Base-by-base conservation (phyloP, 1,140 invertebrate genomes). In the Diabrotica virgifera region DNA sequence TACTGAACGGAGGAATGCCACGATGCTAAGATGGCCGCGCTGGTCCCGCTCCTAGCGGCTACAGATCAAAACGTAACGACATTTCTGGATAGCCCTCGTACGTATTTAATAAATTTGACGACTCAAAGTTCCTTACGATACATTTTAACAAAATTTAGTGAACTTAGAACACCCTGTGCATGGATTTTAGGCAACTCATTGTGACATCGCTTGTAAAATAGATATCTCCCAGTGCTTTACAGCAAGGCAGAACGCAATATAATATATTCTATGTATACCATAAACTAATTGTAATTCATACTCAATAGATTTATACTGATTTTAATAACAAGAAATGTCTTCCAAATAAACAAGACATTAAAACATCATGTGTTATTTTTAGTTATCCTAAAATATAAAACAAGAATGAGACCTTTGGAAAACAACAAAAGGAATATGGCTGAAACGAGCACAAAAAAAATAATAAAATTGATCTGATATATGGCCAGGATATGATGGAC, bases 321-420 rank as follows among this genome's bases (percentile, higher is more conserved):
- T 74, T 75, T 72, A 76, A 74, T 73, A 77, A 75, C 67, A 75
- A 75, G 69, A 74, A 76, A 76, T 77, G 76, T 77, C 76, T 77
- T 77, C 76, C 76, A 76, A 77, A 77, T 75, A 76, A 76, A 77
- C 71, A 71, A 76, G 75, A 72, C 75, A 76, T 76, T 72, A 70
- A 73, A 76, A 70, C 10, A 37, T 14, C 37, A 55, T 63, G 61
- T 63, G 36, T 38, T 63, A 58, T 58, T 58, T 58, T 12, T 58
- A 11, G n/a, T 12, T 12, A n/a, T 36, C 56, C 56, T 12, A 58
- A 5, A 58, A 58, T 8, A 14, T 14, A 52, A 52, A 52, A 51
- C 50, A 52, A 52, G 7, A 7, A 52, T 52, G 24, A 24, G 4
- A 24, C 24, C 24, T 24, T 24, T 24, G 50, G 50, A 12, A 11